phyloP scores from a whole-genome alignment of 35 echinoderm and acorn worm species.

The Ptychodera flava region DNA sequence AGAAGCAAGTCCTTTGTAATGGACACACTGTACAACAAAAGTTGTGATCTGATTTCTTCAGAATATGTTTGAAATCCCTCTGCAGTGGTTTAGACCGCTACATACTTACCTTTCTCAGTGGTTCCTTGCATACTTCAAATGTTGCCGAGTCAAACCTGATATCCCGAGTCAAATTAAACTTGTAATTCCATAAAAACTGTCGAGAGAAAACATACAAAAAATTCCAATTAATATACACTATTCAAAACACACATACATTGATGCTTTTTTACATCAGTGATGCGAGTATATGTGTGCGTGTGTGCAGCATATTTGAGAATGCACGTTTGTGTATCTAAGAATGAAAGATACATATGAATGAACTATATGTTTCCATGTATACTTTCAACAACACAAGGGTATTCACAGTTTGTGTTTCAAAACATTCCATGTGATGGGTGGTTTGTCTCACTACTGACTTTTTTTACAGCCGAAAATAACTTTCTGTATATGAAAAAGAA shows the following conservation, averaged over 20 bases:
- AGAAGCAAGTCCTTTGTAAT: background rate
- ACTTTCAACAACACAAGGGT: no score
- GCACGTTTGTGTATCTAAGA: no score
- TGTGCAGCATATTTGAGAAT: no score
- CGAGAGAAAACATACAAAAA: background rate
- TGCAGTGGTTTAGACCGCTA: no score
- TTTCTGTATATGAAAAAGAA: no score
- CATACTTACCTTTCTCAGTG: conserved; percentile 33
- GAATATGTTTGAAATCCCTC: no score
- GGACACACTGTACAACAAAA: background rate
- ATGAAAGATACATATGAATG: no score
- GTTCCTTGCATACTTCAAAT: conserved; percentile 45
- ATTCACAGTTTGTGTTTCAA: no score
- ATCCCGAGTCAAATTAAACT: conserved; percentile 61
- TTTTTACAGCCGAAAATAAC: no score
- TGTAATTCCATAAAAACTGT: conserved; percentile 72
- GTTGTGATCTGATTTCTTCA: no score
- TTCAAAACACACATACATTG: background rate
- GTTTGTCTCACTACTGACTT: no score
- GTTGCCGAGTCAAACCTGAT: conserved; percentile 68
- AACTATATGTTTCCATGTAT: background rate
- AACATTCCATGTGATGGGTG: no score
- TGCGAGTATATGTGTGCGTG: background rate
- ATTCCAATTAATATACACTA: background rate
- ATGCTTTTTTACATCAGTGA: background rate